Evolutionary conservation across 1,140 invertebrate species (phyloP).

Genomic region (Macrobrachium rosenbergii): DNA sequence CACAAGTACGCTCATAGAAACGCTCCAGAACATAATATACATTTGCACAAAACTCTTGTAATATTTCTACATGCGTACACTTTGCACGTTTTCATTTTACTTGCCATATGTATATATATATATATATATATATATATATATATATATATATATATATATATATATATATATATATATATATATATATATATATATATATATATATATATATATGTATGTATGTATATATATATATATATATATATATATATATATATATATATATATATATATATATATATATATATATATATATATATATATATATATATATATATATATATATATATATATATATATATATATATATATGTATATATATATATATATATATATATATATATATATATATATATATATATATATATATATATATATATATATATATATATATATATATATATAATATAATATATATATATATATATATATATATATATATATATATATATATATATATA

Average conservation of each 20-base stretch:
- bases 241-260: constrained; percentile 19
- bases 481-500: constrained; percentile 16
- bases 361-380: background rate
- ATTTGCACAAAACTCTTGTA: no score
- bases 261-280: constrained; percentile 13
- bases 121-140: background rate
- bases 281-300: background rate
- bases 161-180: constrained; percentile 19
- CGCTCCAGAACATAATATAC: no score
- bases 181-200: constrained; percentile 16
- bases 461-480: constrained; percentile 18
- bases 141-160: constrained; percentile 3
- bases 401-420: background rate
- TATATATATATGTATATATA: background rate
- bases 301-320: background rate
- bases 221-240: constrained; percentile 9
- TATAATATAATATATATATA: background rate
- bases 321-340: background rate
- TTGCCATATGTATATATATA: background rate
- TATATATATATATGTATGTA: background rate
- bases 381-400: background rate
- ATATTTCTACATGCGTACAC: background rate
- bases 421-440: background rate
- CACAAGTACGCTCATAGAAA: no score
- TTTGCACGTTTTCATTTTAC: background rate